Evolutionary conservation across 2,888 invertebrate species (phyloP).

Genomic region (Calameuta idolon): DNA sequence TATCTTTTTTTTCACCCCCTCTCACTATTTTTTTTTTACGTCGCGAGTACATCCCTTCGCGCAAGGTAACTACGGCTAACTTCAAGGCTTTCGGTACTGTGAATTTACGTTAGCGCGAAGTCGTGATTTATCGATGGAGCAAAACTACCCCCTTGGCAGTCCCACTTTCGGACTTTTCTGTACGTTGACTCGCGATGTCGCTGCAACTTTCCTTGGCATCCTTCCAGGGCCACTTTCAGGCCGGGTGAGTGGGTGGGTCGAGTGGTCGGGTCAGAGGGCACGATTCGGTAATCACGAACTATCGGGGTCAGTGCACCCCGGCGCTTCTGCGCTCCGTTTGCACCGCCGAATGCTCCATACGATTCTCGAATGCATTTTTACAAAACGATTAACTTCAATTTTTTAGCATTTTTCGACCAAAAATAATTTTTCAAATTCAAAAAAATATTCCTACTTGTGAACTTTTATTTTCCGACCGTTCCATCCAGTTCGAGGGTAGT

Average conservation of each 20-base stretch:
- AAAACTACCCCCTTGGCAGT: background rate
- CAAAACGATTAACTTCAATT: background rate
- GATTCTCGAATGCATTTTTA: background rate
- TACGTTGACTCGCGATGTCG: constrained; percentile 28
- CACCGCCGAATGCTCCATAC: background rate
- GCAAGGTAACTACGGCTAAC: background rate
- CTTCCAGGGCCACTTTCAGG: constrained; percentile 40
- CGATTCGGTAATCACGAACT: constrained; percentile 47
- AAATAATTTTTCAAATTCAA: background rate
- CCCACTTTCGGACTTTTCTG: background rate
- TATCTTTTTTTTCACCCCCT: too few species aligned
- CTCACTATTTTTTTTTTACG: background rate
- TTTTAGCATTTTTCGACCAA: background rate
- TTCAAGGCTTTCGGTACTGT: background rate
- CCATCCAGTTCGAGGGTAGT: background rate
- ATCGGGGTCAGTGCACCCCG: constrained; percentile 42
- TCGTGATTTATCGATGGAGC: background rate
- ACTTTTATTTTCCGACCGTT: background rate
- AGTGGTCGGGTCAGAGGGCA: constrained; percentile 19
- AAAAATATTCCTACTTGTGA: background rate
- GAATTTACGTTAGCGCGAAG: background rate
- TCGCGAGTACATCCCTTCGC: background rate
- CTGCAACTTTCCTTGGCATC: constrained; percentile 50
- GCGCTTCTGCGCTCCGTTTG: constrained; percentile 25
- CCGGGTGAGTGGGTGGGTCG: background rate